phyloP scores from a whole-genome alignment of 37 sponge, comb jelly and placozoan species.

The Eunapius fragilis region DNA sequence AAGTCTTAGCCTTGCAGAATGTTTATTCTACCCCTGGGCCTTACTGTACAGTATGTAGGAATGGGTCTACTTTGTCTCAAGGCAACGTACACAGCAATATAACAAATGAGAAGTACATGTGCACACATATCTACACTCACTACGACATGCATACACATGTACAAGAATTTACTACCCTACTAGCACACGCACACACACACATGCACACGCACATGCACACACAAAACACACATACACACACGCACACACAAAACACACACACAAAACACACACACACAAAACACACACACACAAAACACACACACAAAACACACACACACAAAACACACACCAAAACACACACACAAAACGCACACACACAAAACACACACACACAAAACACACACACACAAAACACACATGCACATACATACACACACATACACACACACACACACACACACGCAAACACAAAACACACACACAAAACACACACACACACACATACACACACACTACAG shows the following conservation, averaged over 20 bases:
- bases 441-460: neutral
- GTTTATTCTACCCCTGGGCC: no score
- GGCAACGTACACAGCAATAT: no score
- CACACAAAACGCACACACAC: no score
- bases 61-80: no score
- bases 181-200: neutral
- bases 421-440: no score
- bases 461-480: slow-evolving; percentile 11
- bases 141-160: slow-evolving; percentile 6
- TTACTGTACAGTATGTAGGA: no score
- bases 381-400: neutral
- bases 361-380: neutral
- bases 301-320: no score
- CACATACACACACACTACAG: neutral
- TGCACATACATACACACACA: neutral
- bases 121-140: neutral
- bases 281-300: neutral
- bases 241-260: neutral
- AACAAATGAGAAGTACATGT: no score
- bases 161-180: no score
- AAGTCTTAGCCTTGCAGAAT: no score
- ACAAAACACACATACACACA: neutral
- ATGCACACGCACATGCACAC: slow-evolving; percentile 6
- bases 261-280: neutral
- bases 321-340: neutral